Evolutionary conservation across 2,797 vertebrate genomes (phyloP).

Genomic region (Otolemur crassicaudatus): DNA sequence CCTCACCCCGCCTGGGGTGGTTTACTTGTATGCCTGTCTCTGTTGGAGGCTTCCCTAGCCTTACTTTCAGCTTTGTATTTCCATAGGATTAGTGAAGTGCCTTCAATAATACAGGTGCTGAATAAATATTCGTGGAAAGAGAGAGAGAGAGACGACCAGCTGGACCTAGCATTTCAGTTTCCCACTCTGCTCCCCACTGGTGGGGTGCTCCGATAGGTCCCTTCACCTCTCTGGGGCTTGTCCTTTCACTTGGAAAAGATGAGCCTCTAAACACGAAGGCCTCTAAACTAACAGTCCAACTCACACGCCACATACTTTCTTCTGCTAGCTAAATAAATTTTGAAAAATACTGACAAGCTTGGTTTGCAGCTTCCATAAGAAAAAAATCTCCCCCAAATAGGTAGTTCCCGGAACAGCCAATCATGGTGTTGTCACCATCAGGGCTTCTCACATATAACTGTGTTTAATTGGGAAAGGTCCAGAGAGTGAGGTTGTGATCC

Average conservation of each 20-base stretch:
- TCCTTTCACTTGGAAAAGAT: conserved; percentile 42
- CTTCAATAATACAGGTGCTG: not conserved
- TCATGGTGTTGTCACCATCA: not conserved
- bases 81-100: not conserved
- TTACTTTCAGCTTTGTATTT: conserved; percentile 14
- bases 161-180: not conserved
- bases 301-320: conserved; percentile 55
- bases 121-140: not conserved
- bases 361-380: conserved; percentile 36
- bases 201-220: not conserved
- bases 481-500: not conserved
- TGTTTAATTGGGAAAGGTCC: conserved; percentile 68
- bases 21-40: not conserved
- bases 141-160: not conserved
- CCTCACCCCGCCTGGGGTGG: not conserved
- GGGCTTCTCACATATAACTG: not conserved
- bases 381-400: conserved; percentile 27
- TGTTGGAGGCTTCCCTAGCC: not conserved
- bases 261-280: conserved; percentile 9
- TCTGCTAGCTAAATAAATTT: conserved; percentile 66
- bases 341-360: conserved; percentile 55
- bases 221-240: not conserved
- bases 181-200: not conserved
- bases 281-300: conserved; percentile 39
- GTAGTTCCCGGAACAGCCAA: conserved; percentile 38